Conservation (phyloP, 2,113 vertebrate species). For the Notothenia rossii region DNA sequence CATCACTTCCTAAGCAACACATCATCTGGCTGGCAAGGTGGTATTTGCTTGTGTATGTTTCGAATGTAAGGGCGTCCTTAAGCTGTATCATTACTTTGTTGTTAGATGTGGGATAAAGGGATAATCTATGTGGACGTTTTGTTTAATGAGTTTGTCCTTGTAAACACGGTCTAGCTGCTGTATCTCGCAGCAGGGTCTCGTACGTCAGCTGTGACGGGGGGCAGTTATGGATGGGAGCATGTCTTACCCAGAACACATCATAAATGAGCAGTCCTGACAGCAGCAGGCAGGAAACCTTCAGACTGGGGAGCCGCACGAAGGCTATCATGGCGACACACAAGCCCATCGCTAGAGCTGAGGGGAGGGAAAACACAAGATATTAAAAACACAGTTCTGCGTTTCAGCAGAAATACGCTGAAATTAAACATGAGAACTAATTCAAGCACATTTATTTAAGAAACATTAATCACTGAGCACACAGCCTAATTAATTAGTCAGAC, state of each 20-base stretch:
- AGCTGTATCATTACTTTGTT: background rate
- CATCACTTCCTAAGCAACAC: background rate
- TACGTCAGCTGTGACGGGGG: background rate
- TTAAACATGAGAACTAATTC: background rate
- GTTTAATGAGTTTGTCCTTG: background rate
- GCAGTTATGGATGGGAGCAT: background rate
- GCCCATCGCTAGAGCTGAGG: constrained; percentile 97
- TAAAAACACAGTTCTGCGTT: constrained; percentile 1
- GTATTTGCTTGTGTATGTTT: background rate
- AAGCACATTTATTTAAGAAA: constrained; percentile 15
- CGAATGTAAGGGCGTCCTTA: background rate
- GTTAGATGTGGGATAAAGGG: background rate
- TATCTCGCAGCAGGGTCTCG: background rate
- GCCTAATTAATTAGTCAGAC: constrained; percentile 24
- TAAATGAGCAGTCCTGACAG: constrained; percentile 99
- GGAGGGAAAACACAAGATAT: background rate
- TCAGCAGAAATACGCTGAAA: background rate
- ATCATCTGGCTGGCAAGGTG: background rate
- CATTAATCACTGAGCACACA: constrained; percentile 22
- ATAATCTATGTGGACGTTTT: background rate
- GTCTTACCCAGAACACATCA: constrained; percentile 98
- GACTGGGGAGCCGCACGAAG: constrained; percentile 98
- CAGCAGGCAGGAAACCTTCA: constrained; percentile 99
- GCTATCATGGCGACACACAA: constrained; percentile 99
- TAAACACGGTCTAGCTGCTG: background rate